Evolutionary conservation across 1,140 invertebrate genomes (phyloP), one percentile per base, ranked within the genome.

Genomic region (Limonius californicus): DNA sequence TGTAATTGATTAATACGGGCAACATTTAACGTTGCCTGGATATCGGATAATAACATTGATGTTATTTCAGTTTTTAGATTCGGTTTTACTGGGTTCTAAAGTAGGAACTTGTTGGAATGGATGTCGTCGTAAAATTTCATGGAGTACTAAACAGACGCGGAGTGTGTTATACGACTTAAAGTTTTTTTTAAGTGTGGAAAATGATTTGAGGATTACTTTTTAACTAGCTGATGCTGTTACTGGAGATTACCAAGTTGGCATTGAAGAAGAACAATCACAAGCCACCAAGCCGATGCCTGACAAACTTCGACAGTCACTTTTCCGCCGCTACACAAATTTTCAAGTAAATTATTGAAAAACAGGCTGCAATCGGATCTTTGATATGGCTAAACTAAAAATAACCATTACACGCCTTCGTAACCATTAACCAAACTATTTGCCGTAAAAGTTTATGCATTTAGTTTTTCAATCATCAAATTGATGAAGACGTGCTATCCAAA

Each of bases 81-180:
- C 35, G 35, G 35, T 39, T 39, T 39, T 39, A 39, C 35, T 39
- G 35, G n/a, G 8, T 14, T 39, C 35, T 66, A 69, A 69, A 69
- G 61, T 45, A 63, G 66, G 66, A 70, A 71, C 68, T 71, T 70
- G 68, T 70, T 71, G 68, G 68, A 71, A 71, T 64, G 56, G 61
- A 50, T 50, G 45, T 67, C 45, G 67, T 68, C 69, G 64, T 72
- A 68, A 74, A 72, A 69, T 68, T 74, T 74, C 71, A 72, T 70
- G 67, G 66, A 65, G 70, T 66, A 73, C 61, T 73, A 74, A 72
- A 69, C 59, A 45, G 59, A 16, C 43, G 54, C 54, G 60, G 58
- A 56, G 57, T 70, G 68, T 67, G 63, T 68, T 68, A 60, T 47
- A 15, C 57, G 59, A 45, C 55, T 14, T 21, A 11, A 21, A 16